phyloP scores from a whole-genome alignment of 2,113 vertebrate genomes.

The Gnathonemus echidnorhynchus region DNA sequence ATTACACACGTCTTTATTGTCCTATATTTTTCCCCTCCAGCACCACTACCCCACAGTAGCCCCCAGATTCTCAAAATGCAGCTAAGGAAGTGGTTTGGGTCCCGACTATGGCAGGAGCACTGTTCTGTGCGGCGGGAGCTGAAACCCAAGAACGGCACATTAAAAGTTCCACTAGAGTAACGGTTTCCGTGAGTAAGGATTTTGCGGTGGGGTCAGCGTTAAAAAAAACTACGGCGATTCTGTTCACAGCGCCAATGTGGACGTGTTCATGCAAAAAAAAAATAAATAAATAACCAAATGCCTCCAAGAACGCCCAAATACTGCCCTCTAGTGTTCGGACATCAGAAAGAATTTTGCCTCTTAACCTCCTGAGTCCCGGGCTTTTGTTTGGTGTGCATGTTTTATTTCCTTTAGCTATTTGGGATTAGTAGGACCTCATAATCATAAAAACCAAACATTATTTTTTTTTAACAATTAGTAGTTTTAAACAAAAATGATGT shows the following conservation, averaged over 20 bases:
- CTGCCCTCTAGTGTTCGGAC: slow-evolving; percentile 34
- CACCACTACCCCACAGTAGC: background rate
- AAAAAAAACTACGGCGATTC: slow-evolving; percentile 6
- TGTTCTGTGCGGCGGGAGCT: slow-evolving; percentile 41
- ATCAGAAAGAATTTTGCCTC: background rate
- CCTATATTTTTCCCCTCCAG: background rate
- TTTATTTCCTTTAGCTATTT: too few species aligned
- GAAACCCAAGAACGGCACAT: slow-evolving; percentile 55
- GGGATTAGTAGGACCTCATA: too few species aligned
- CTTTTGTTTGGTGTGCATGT: too few species aligned
- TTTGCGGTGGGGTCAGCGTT: slow-evolving; percentile 33
- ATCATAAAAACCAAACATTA: too few species aligned
- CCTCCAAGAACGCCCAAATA: slow-evolving; percentile 10
- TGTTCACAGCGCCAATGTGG: background rate
- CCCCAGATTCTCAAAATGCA: slow-evolving; percentile 18
- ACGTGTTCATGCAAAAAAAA: background rate
- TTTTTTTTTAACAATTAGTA: too few species aligned
- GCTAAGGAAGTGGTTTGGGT: slow-evolving; percentile 60
- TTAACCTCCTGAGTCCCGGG: too few species aligned
- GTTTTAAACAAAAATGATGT: too few species aligned
- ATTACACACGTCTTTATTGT: background rate
- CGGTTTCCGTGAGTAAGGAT: slow-evolving; percentile 53
- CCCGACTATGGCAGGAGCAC: slow-evolving; percentile 50
- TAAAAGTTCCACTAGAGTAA: slow-evolving; percentile 67
- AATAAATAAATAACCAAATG: background rate